Conservation (phyloP, 2,113 vertebrate genomes). For the Phrynosoma platyrhinos region DNA sequence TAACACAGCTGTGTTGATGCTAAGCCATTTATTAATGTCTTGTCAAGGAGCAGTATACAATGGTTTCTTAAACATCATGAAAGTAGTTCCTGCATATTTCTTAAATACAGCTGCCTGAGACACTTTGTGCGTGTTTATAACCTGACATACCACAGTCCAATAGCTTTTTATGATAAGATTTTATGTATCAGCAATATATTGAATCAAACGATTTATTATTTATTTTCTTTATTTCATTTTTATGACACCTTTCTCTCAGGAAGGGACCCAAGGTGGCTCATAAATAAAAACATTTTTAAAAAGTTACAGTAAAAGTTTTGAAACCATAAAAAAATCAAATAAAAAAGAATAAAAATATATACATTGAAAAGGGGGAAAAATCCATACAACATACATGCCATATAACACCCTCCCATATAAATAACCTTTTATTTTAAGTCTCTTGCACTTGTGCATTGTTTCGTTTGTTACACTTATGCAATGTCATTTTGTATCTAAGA, state of each 20-base stretch:
- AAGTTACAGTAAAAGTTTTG: too few relatives aligned
- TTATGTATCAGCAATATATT: background rate
- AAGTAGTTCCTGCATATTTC: conserved; percentile 2
- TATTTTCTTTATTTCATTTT: background rate
- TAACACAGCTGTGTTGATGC: background rate
- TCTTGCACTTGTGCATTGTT: background rate
- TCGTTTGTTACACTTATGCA: background rate
- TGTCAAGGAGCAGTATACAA: background rate
- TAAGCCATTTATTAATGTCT: conserved; percentile 24
- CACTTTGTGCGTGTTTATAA: background rate
- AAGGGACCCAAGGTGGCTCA: too few relatives aligned
- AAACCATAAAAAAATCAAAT: too few relatives aligned
- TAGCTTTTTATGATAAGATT: background rate
- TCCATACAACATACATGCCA: too few relatives aligned
- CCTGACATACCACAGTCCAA: background rate
- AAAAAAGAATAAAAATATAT: too few relatives aligned
- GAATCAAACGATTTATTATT: background rate
- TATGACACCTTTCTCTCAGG: too few relatives aligned
- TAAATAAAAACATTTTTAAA: too few relatives aligned
- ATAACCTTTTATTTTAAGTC: background rate
- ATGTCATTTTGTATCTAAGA: fast-evolving
- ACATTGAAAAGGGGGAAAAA: too few relatives aligned
- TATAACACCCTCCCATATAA: background rate
- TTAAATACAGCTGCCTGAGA: background rate
- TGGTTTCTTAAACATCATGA: conserved; percentile 21